Evolutionary conservation across 1,140 invertebrate genomes (phyloP).

Genomic region (Globodera ellingtonae): DNA sequence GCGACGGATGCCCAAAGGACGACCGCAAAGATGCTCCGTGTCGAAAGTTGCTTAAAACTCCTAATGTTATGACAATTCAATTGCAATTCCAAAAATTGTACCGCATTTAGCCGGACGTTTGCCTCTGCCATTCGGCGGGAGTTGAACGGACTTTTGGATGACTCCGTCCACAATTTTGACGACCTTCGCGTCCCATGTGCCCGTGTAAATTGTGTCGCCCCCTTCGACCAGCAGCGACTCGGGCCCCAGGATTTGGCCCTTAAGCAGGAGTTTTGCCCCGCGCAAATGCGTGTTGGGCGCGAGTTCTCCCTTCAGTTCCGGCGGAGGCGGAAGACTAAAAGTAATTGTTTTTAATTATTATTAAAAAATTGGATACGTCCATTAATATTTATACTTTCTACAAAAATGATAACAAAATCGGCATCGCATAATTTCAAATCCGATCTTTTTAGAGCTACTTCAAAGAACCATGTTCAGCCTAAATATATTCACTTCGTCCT

Average conservation of each 20-base stretch:
- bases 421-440: no score
- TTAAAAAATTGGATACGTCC: no score
- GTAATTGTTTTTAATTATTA: no score
- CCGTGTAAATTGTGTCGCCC: constrained; percentile 54
- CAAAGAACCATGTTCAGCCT: no score
- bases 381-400: no score
- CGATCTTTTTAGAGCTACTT: no score
- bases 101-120: constrained; percentile 7
- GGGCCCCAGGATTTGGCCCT: constrained; percentile 55
- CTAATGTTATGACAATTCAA: background rate
- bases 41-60: constrained; percentile 43
- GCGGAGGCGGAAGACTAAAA: constrained; percentile 53
- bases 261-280: constrained; percentile 43
- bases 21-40: constrained; percentile 51
- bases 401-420: no score
- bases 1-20: constrained; percentile 59
- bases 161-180: constrained; percentile 59
- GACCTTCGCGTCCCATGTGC: constrained; percentile 56
- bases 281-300: constrained; percentile 43
- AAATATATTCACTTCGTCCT: no score
- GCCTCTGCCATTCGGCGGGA: constrained; percentile 36
- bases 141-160: constrained; percentile 45
- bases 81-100: background rate
- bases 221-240: constrained; percentile 61
- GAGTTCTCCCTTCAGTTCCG: constrained; percentile 41